These are phyloP conservation scores for Buathra laborator DNA, from an alignment of 2,888 invertebrate species.

Conservation along the genomic window DNA sequence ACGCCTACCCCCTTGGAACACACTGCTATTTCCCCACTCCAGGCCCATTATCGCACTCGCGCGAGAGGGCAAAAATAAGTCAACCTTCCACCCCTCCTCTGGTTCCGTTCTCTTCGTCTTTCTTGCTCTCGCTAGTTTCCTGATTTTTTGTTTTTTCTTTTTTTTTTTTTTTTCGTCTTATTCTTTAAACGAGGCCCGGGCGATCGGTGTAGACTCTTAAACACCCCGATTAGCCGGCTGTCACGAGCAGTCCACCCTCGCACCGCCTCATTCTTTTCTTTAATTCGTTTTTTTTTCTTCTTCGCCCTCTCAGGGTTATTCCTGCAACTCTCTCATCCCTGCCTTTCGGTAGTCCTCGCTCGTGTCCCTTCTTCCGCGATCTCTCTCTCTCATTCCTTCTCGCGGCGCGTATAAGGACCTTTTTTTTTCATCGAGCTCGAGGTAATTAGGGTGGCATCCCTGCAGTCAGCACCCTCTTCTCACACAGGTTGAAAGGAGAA, in stretches of 20 bases:
- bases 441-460: constrained; percentile 85
- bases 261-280: constrained; percentile 84
- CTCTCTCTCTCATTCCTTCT: constrained; percentile 61
- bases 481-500: constrained; percentile 53
- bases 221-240: constrained; percentile 85
- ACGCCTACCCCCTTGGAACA: constrained; percentile 53
- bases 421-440: constrained; percentile 81
- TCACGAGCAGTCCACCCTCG: constrained; percentile 84
- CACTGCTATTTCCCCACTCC: constrained; percentile 61
- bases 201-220: constrained; percentile 85
- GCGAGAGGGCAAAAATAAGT: constrained; percentile 80
- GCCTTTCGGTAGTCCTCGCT: constrained; percentile 56
- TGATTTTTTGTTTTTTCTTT: background rate
- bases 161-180: constrained; percentile 28
- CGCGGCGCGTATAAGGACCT: constrained; percentile 16
- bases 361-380: constrained; percentile 39
- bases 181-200: constrained; percentile 83
- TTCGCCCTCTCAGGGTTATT: constrained; percentile 68
- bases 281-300: constrained; percentile 81
- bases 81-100: constrained; percentile 17
- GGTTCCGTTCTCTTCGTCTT: constrained; percentile 20
- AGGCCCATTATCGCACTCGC: constrained; percentile 82
- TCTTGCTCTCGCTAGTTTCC: constrained; percentile 16
- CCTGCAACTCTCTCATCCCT: constrained; percentile 66
- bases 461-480: constrained; percentile 80